phyloP scores from a whole-genome alignment of 2,113 vertebrate genomes.

The Phalacrocorax carbo region DNA sequence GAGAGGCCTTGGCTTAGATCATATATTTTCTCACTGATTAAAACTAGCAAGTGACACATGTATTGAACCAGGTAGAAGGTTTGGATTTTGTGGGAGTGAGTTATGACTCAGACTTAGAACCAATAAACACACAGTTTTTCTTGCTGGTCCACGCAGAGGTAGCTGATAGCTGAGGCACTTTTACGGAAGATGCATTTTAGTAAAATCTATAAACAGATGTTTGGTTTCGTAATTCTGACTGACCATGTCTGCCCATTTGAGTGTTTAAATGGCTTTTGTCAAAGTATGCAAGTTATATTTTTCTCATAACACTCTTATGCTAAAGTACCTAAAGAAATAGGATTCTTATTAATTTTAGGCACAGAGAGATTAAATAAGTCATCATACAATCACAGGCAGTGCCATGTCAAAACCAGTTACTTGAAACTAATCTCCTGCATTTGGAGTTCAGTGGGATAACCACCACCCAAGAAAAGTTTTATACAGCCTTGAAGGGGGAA shows the following conservation, averaged over 20 bases:
- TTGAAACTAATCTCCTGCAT: not conserved
- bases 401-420: not conserved
- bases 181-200: not conserved
- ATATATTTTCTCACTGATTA: not conserved
- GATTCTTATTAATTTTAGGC: not conserved
- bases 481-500: not conserved
- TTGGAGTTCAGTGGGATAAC: not conserved
- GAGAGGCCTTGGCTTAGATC: not conserved
- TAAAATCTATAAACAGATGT: not conserved
- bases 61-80: not conserved
- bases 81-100: not conserved
- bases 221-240: not conserved
- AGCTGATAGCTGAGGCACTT: not conserved
- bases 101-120: not conserved
- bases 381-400: not conserved
- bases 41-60: not conserved
- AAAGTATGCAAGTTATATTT: not conserved
- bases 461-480: not conserved
- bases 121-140: not conserved
- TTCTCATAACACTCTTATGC: not conserved
- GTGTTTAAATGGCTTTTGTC: not conserved
- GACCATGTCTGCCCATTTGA: not conserved
- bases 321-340: not conserved
- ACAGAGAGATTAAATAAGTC: not conserved
- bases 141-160: not conserved